Base-by-base conservation (phyloP, 1,140 invertebrate genomes). In the Amphibalanus amphitrite region DNA sequence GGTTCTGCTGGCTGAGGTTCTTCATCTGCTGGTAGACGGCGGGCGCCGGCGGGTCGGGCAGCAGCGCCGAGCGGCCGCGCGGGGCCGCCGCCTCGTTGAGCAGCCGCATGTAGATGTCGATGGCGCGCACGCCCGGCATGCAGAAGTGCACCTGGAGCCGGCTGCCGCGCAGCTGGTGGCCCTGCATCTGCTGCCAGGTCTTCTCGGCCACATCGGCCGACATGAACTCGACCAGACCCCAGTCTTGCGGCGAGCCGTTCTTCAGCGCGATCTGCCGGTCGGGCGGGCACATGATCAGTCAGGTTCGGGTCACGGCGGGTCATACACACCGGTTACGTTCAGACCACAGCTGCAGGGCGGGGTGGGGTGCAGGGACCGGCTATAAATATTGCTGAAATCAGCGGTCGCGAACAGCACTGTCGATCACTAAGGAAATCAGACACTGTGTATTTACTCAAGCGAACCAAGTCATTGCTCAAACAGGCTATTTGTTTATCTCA, bases 171-270 rank as follows among this genome's bases (percentile, higher is more conserved):
- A 86, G 76, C 29, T 77, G 73, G 70, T 78, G 77, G 29, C 80
- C 79, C 70, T 83, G 79, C 20, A 85, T 74, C 29, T 76, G 73
- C 28, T 77, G 73, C 74, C 82, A 81, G 1, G 83, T 83, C 68
- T 76, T 77, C 75, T 86, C 84, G 6, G 85, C 84, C 72, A 85
- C 83, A 59, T 82, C 81, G 29, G 79, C 75, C 29, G 78, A 78
- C 23, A 78, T 79, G 72, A 82, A 86, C 75, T 86, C 85, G 3
- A 86, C 82, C 25, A 86, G 80, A 69, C 83, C 85, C 83, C 83
- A 85, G 69, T 85, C 83, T 70, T 84, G 79, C 4, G 83, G 82
- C 70, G 81, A 81, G 13, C 83, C 83, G 73, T 84, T 83, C 73
- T 82, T 82, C 75, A 84, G 78, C n/a, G 84, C 83, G 76, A 86